phyloP scores from a whole-genome alignment of 1,140 invertebrate species.

The Drosophila lacertosa region DNA sequence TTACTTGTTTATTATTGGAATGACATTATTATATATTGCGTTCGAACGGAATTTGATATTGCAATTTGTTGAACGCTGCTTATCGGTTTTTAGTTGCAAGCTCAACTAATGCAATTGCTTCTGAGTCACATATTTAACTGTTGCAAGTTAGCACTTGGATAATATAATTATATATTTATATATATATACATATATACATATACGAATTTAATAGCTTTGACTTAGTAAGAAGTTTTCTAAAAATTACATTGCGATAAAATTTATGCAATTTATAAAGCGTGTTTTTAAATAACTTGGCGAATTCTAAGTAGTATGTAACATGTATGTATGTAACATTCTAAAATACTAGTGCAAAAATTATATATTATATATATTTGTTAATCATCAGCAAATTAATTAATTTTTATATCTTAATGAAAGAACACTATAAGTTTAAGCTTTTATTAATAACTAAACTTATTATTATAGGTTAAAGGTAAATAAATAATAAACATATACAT shows the following conservation, averaged over 20 bases:
- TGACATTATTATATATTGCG: slow-evolving; percentile 31
- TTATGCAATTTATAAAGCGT: not conserved
- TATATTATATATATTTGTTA: too few relatives aligned
- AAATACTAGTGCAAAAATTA: too few relatives aligned
- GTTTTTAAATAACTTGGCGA: too few relatives aligned
- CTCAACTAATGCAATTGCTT: slow-evolving; percentile 26
- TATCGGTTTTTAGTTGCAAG: slow-evolving; percentile 31
- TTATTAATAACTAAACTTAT: too few relatives aligned
- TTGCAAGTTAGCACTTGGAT: slow-evolving; percentile 10
- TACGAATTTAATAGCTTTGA: too few relatives aligned
- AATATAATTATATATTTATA: not conserved
- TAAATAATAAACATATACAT: too few relatives aligned
- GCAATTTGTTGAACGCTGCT: slow-evolving; percentile 44
- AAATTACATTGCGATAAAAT: slow-evolving; percentile 15
- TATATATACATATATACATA: not conserved
- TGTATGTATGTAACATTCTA: too few relatives aligned
- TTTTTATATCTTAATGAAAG: too few relatives aligned
- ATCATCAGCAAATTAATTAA: too few relatives aligned
- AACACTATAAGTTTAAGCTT: too few relatives aligned
- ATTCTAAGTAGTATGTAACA: too few relatives aligned
- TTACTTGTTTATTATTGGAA: slow-evolving; percentile 50
- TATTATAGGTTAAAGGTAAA: too few relatives aligned
- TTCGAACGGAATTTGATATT: slow-evolving; percentile 54
- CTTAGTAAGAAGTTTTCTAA: not conserved
- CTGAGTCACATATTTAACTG: slow-evolving; percentile 26